These are phyloP conservation scores for Paramisgurnus dabryanus DNA, from an alignment of 2,113 vertebrate species.

Conservation along the genomic window DNA sequence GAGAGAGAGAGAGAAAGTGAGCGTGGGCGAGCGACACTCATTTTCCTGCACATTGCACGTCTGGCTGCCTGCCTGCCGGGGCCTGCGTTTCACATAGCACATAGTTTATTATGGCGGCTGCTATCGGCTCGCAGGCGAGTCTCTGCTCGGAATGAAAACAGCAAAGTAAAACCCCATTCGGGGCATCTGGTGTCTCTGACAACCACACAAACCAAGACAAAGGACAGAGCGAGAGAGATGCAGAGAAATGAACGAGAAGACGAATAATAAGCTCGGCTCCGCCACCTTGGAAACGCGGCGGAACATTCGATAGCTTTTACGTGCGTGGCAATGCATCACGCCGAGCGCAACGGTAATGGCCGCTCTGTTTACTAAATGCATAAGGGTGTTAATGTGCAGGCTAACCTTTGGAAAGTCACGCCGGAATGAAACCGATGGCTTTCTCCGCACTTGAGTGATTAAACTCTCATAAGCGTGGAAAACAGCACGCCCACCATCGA, in stretches of 20 bases:
- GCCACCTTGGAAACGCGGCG: slow-evolving; percentile 43
- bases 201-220: slow-evolving; percentile 34
- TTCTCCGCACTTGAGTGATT: slow-evolving; percentile 78
- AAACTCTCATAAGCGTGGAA: slow-evolving; percentile 75
- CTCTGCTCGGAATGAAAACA: slow-evolving; percentile 62
- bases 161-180: slow-evolving; percentile 53
- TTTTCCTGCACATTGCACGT: slow-evolving; percentile 36
- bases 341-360: slow-evolving; percentile 16
- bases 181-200: slow-evolving; percentile 46
- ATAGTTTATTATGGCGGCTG: slow-evolving; percentile 39
- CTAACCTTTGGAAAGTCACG: slow-evolving; percentile 72
- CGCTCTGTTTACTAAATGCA: slow-evolving; percentile 62
- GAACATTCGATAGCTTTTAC: slow-evolving; percentile 43
- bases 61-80: slow-evolving; percentile 34
- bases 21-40: neutral
- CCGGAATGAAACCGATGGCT: slow-evolving; percentile 74
- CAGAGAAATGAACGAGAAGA: slow-evolving; percentile 50
- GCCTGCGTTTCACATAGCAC: slow-evolving; percentile 27
- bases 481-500: slow-evolving; percentile 78
- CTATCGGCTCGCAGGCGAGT: slow-evolving; percentile 50
- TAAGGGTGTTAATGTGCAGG: slow-evolving; percentile 63
- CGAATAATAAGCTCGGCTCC: slow-evolving; percentile 43
- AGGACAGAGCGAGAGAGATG: slow-evolving; percentile 51
- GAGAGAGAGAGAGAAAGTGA: slow-evolving; percentile 12
- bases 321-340: slow-evolving; percentile 37